phyloP scores from a whole-genome alignment of 2,888 invertebrate species.

The Monochamus alternatus region DNA sequence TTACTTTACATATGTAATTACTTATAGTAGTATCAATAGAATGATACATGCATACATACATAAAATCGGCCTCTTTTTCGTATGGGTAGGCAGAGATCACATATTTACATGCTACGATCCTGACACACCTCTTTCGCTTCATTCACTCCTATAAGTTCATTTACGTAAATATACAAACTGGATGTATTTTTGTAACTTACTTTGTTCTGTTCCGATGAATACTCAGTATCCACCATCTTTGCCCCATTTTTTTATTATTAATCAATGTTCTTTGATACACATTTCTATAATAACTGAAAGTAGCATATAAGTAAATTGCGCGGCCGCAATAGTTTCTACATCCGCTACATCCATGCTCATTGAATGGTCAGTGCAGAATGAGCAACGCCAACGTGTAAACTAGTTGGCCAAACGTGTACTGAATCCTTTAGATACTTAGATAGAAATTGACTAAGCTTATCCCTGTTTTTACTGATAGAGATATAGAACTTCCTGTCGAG shows the following conservation, averaged over 20 bases:
- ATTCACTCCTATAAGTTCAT: background rate
- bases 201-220: conserved; percentile 26
- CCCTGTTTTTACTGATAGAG: too few relatives aligned
- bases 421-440: too few relatives aligned
- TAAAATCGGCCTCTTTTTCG: background rate
- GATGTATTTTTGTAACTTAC: conserved; percentile 21
- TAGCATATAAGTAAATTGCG: conserved; percentile 22
- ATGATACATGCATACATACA: background rate
- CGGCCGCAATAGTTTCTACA: conserved; percentile 17
- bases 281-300: conserved; percentile 20
- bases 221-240: conserved; percentile 18
- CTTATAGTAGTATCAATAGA: background rate
- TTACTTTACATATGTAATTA: background rate
- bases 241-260: background rate
- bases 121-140: background rate
- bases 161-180: conserved; percentile 14
- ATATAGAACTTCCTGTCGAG: too few relatives aligned
- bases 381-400: background rate
- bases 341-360: conserved; percentile 20
- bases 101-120: background rate
- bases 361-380: background rate
- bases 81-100: background rate
- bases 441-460: too few relatives aligned
- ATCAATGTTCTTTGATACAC: background rate
- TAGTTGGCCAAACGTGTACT: too few relatives aligned